Percentiles rank a stretch among this genome's conserved stretches.
Conservation (phyloP, 2,797 vertebrate species). For the Paratrypauchen microcephalus region DNA sequence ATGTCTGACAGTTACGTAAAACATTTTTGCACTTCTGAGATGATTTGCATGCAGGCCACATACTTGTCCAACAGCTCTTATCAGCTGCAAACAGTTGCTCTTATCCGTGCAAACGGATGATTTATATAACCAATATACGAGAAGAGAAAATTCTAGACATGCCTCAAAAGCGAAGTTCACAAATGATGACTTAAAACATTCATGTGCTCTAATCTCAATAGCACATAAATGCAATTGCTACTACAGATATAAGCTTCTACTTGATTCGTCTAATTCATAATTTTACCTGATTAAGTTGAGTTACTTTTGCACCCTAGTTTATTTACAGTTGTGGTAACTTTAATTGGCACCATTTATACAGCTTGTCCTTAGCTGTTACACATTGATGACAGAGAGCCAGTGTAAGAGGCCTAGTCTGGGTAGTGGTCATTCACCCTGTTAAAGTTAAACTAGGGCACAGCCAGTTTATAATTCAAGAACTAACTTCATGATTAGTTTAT, state of each 20-base stretch:
- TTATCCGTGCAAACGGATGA: not conserved
- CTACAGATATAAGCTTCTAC: not conserved
- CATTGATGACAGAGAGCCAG: not conserved
- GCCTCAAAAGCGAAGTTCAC: not conserved
- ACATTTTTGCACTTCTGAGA: not conserved
- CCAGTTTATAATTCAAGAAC: not conserved
- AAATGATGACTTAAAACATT: not conserved
- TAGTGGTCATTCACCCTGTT: not conserved
- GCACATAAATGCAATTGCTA: not conserved
- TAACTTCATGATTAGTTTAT: not conserved
- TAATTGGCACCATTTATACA: not conserved
- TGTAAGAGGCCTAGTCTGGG: not conserved
- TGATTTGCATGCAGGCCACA: not conserved
- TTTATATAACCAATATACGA: not conserved
- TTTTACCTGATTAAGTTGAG: not conserved
- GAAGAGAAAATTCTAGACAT: not conserved
- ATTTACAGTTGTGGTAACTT: not conserved
- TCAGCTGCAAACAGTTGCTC: not conserved
- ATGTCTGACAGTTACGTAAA: not conserved
- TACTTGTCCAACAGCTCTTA: not conserved
- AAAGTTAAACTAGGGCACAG: not conserved
- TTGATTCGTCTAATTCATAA: not conserved
- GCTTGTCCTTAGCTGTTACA: not conserved
- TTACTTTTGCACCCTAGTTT: not conserved
- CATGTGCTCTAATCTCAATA: not conserved